phyloP scores from a whole-genome alignment of 2,113 vertebrate genomes.

The Colaptes auratus region DNA sequence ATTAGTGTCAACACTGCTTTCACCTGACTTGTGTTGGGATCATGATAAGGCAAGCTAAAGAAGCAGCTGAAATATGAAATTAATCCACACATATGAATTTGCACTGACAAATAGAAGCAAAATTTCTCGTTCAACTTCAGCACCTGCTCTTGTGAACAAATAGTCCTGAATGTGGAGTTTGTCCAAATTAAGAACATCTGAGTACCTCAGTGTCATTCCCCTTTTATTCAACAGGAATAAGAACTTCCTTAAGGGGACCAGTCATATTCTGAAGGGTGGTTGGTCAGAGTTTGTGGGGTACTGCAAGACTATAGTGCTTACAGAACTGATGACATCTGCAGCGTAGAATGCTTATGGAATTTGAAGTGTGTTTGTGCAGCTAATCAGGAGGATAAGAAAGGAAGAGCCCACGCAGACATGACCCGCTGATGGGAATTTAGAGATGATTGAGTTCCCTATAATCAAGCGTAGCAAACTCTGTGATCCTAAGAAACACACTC shows the following conservation, averaged over 20 bases:
- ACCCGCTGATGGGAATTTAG: background rate
- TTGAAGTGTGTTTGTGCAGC: background rate
- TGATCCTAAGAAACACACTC: background rate
- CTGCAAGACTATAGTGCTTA: background rate
- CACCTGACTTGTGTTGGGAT: background rate
- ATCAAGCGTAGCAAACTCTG: background rate
- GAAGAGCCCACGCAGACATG: background rate
- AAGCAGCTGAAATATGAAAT: background rate
- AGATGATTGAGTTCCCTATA: background rate
- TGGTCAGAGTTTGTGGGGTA: background rate
- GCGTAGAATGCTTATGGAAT: background rate
- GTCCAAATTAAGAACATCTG: background rate
- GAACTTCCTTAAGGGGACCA: background rate
- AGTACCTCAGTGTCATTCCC: background rate
- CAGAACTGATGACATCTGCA: background rate
- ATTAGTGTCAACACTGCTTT: background rate
- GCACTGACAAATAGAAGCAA: background rate
- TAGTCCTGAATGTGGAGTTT: background rate
- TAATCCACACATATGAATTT: background rate
- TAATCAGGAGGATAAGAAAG: background rate
- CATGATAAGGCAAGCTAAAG: background rate
- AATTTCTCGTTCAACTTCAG: background rate
- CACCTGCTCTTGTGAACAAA: background rate
- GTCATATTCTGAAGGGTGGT: background rate
- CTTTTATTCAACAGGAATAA: background rate